Conservation (phyloP, 2,113 vertebrate species). For the Microcebus murinus region DNA sequence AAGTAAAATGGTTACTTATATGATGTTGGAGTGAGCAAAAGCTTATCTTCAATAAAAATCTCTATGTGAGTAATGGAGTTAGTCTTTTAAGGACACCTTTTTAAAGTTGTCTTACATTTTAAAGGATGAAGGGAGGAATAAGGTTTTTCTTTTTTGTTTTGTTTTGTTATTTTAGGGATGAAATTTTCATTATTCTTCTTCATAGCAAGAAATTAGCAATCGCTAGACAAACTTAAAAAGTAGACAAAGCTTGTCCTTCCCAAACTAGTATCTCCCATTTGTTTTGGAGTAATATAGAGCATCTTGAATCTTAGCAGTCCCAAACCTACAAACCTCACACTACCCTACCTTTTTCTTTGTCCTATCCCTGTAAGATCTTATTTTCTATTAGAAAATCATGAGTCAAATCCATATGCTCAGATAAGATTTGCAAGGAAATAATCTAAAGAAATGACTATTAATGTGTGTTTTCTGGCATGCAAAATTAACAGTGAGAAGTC, state of each 20-base stretch:
- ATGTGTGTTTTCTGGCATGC: background rate
- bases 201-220: background rate
- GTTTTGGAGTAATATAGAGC: background rate
- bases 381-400: background rate
- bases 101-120: constrained; percentile 3
- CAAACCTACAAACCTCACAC: background rate
- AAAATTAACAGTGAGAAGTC: constrained; percentile 22
- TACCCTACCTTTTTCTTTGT: background rate
- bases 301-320: background rate
- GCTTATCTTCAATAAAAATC: background rate
- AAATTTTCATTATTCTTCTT: background rate
- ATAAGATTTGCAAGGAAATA: constrained; percentile 43
- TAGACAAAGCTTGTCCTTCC: background rate
- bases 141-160: background rate
- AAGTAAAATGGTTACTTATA: constrained; percentile 15
- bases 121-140: background rate
- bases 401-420: background rate
- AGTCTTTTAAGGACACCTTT: background rate
- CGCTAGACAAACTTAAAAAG: background rate
- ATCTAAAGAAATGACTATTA: background rate
- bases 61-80: background rate
- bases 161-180: background rate
- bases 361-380: background rate
- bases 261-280: background rate
- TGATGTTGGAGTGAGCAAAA: background rate